A percentile compares a stretch with the other conserved stretches of the same genome.
Evolutionary conservation across 2,797 vertebrate species (phyloP).

Genomic region (Oryzias sinensis): DNA sequence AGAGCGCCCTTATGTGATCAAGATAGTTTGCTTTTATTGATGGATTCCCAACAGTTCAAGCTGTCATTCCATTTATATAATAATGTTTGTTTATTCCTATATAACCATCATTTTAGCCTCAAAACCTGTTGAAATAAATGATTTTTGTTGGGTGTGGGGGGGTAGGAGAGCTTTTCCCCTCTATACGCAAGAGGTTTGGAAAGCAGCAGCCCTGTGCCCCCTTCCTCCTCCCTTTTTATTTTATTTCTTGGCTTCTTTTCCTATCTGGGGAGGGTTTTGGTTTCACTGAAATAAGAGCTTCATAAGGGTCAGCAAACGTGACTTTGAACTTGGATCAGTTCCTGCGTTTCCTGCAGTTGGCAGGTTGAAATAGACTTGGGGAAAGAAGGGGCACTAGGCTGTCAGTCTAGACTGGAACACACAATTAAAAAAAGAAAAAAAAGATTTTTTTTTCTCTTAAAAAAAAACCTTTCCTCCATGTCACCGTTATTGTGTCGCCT

Average conservation of each 20-base stretch:
- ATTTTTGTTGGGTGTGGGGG: slow-evolving; percentile 30
- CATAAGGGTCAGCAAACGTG: slow-evolving; percentile 86
- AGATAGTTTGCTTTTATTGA: slow-evolving; percentile 22
- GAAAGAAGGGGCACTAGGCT: slow-evolving; percentile 76
- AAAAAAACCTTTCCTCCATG: slow-evolving; percentile 52
- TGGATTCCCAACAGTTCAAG: not conserved
- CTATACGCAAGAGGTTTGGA: slow-evolving; percentile 44
- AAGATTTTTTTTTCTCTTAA: slow-evolving; percentile 32
- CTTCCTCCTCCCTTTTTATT: slow-evolving; percentile 22
- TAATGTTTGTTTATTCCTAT: not conserved
- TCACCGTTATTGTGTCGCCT: slow-evolving; percentile 39
- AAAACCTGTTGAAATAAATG: slow-evolving; percentile 82
- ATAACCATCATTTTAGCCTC: not conserved
- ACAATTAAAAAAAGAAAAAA: slow-evolving; percentile 47
- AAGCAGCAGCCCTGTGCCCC: slow-evolving; percentile 60
- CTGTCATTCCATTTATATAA: slow-evolving; percentile 1
- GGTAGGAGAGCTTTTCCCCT: slow-evolving; percentile 43
- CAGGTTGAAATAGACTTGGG: slow-evolving; percentile 82
- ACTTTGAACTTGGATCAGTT: slow-evolving; percentile 99
- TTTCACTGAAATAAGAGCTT: slow-evolving; percentile 88
- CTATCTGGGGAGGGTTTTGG: slow-evolving; percentile 69
- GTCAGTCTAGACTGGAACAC: slow-evolving; percentile 69
- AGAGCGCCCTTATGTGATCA: slow-evolving; percentile 24
- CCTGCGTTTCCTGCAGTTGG: slow-evolving; percentile 89
- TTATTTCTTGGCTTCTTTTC: slow-evolving; percentile 56